Evolutionary conservation across 2,113 vertebrate species (phyloP).

Genomic region (Amia ocellicauda): DNA sequence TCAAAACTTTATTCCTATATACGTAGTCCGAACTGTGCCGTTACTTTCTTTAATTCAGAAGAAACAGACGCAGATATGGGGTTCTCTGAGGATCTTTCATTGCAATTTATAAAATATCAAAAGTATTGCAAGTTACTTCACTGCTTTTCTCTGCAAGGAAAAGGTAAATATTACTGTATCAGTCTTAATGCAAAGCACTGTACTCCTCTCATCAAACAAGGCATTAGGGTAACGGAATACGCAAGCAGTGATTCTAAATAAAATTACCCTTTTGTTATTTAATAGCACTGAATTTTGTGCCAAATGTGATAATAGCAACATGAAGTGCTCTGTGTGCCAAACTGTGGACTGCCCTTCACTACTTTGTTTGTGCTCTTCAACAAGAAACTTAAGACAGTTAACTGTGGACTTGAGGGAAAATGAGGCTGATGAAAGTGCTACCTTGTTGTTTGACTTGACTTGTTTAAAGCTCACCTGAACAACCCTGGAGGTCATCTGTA

Average conservation of each 20-base stretch:
- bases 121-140: slow-evolving; percentile 40
- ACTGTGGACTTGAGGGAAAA: not conserved
- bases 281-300: not conserved
- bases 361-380: not conserved
- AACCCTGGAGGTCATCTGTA: slow-evolving; percentile 1
- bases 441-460: not conserved
- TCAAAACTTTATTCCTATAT: slow-evolving; percentile 14
- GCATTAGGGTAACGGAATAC: slow-evolving; percentile 31
- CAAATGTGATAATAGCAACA: not conserved
- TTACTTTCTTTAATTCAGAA: slow-evolving; percentile 65
- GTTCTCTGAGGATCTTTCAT: not conserved
- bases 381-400: not conserved
- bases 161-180: slow-evolving; percentile 52
- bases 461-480: not conserved
- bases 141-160: slow-evolving; percentile 28
- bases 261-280: not conserved
- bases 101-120: slow-evolving; percentile 32
- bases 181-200: slow-evolving; percentile 42
- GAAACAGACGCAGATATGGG: slow-evolving; percentile 52
- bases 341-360: not conserved
- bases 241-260: not conserved
- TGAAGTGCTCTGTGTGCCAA: slow-evolving; percentile 6
- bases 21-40: slow-evolving; percentile 51
- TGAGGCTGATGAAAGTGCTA: not conserved
- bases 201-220: not conserved